Evolutionary conservation across 1,140 invertebrate species (phyloP).

Genomic region (Trichomalopsis sarcophagae): DNA sequence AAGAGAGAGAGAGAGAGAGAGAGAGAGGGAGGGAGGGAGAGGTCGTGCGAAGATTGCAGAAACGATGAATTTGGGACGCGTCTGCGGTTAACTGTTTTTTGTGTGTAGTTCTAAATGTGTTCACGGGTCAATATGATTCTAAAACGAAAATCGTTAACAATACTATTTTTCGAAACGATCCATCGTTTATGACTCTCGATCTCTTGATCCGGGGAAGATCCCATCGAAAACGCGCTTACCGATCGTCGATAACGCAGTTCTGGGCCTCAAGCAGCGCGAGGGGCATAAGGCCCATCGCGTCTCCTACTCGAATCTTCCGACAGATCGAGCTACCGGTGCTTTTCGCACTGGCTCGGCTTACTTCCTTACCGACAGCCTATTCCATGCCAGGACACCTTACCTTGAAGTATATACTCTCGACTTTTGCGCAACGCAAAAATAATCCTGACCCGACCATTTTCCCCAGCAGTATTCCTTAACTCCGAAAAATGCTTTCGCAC

Average conservation of each 20-base stretch:
- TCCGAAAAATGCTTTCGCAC: not conserved
- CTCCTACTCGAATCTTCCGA: not conserved
- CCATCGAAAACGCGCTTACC: not conserved
- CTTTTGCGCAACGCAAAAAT: no score
- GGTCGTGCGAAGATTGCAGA: not conserved
- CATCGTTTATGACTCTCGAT: no score
- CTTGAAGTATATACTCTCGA: no score
- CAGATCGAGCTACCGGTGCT: slow-evolving; percentile 56
- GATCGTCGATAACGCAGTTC: slow-evolving; percentile 29
- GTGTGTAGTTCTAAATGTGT: not conserved
- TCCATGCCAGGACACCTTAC: not conserved
- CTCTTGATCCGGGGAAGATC: no score
- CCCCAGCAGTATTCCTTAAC: no score
- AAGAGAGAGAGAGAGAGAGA: no score
- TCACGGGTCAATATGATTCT: no score
- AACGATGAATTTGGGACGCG: no score
- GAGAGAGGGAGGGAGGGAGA: not conserved
- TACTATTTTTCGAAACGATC: no score
- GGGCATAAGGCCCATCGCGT: not conserved
- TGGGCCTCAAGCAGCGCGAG: not conserved
- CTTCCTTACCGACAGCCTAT: slow-evolving; percentile 61
- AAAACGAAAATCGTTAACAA: no score
- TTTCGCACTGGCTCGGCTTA: slow-evolving; percentile 4
- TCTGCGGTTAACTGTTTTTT: not conserved
- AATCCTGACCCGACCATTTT: no score